Evolutionary conservation across 2,113 vertebrate species (phyloP).

Genomic region (Pipa parva): DNA sequence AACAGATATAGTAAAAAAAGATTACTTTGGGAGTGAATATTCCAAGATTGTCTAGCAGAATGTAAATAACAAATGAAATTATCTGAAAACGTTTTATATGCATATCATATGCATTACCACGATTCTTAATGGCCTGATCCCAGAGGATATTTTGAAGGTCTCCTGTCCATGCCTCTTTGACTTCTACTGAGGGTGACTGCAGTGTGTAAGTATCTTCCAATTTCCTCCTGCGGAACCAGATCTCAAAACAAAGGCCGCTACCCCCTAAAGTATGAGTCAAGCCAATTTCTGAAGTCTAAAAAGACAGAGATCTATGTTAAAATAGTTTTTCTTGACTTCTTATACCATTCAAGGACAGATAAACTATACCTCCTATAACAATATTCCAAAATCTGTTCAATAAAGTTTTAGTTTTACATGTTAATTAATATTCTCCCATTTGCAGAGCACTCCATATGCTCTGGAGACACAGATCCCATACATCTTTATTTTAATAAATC

Average conservation of each 20-base stretch:
- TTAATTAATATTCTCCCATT: too few species aligned
- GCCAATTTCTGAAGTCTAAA: constrained; percentile 75
- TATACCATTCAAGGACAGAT: neutral
- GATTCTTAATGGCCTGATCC: constrained; percentile 76
- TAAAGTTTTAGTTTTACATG: too few species aligned
- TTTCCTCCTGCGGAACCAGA: constrained; percentile 75
- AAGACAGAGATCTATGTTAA: neutral
- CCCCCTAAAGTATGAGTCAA: constrained; percentile 78
- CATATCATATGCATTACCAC: too few species aligned
- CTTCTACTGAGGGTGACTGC: constrained; percentile 68
- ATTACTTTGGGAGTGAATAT: too few species aligned
- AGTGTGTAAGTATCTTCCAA: constrained; percentile 77
- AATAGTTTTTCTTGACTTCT: neutral
- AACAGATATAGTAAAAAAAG: too few species aligned
- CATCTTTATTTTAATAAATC: too few species aligned
- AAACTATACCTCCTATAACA: neutral
- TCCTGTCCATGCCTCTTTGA: constrained; percentile 70
- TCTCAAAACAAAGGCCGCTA: constrained; percentile 77
- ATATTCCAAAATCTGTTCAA: too few species aligned
- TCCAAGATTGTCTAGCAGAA: too few species aligned
- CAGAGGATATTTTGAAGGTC: constrained; percentile 76
- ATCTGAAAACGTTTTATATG: too few species aligned
- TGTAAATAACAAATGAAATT: too few species aligned
- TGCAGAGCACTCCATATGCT: too few species aligned
- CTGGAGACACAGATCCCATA: too few species aligned